Conservation (phyloP, 2,113 vertebrate species). For the Brevimyrus niger region DNA sequence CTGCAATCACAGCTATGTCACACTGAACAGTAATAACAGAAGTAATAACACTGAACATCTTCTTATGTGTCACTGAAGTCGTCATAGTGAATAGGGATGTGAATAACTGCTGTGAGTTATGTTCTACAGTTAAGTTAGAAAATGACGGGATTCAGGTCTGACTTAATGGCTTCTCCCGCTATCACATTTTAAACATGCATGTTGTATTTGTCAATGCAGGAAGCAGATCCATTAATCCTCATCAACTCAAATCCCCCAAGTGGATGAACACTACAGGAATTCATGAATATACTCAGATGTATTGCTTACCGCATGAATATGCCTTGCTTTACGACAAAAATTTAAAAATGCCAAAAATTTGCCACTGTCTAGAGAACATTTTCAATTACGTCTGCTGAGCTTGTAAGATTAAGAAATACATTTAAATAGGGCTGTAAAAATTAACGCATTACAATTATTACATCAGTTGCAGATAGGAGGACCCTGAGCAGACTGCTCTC, state of each 20-base stretch:
- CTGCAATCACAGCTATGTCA: not conserved
- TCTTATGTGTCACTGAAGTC: not conserved
- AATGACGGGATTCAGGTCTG: not conserved
- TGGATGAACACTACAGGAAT: not conserved
- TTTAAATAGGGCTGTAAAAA: not conserved
- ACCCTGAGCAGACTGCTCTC: no score
- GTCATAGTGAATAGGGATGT: not conserved
- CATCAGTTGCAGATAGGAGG: no score
- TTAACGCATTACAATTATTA: no score
- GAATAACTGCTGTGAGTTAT: not conserved
- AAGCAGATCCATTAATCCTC: conserved; percentile 3
- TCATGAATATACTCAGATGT: not conserved
- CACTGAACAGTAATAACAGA: not conserved
- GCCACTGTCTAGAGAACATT: not conserved
- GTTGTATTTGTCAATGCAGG: not conserved
- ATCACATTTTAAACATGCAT: not conserved
- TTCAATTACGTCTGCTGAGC: not conserved
- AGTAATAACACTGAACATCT: not conserved
- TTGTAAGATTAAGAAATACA: not conserved
- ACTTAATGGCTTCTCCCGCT: not conserved
- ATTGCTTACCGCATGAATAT: not conserved
- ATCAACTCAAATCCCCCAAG: not conserved
- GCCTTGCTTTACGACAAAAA: not conserved
- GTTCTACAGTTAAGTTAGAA: not conserved
- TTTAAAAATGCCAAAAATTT: not conserved